Evolutionary conservation across 2,888 invertebrate species (phyloP).

Genomic region (Steinernema hermaphroditum): DNA sequence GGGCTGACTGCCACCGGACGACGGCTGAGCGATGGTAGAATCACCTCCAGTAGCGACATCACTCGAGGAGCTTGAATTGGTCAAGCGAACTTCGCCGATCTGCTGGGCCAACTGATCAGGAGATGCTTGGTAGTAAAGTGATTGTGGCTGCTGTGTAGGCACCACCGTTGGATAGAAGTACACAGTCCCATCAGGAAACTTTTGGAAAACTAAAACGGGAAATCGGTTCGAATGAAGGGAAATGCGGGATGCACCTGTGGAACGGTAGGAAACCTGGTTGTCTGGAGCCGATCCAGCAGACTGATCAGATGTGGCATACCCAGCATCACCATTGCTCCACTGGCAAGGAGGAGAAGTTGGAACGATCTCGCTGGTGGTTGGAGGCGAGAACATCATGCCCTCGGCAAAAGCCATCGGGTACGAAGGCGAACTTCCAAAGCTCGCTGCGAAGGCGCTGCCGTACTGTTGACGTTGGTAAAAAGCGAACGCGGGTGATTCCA

Average conservation of each 20-base stretch:
- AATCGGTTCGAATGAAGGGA: background rate
- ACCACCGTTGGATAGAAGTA: background rate
- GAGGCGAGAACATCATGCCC: slow-evolving; percentile 24
- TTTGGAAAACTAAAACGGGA: background rate
- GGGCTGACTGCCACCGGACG: background rate
- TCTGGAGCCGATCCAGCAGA: slow-evolving; percentile 13
- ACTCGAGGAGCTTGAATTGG: slow-evolving; percentile 18
- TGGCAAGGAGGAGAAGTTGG: slow-evolving; percentile 15
- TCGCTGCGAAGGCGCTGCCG: background rate
- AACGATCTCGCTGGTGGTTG: background rate
- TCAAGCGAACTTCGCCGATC: slow-evolving; percentile 10
- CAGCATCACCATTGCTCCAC: slow-evolving; percentile 22
- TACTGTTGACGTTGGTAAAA: slow-evolving; percentile 24
- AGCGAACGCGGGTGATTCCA: slow-evolving; percentile 20
- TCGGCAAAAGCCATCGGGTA: slow-evolving; percentile 17
- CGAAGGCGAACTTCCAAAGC: background rate
- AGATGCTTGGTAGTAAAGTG: background rate
- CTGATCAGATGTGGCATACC: background rate
- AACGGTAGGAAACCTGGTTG: background rate
- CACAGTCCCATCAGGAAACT: slow-evolving; percentile 5
- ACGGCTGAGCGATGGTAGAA: background rate
- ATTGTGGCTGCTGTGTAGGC: background rate
- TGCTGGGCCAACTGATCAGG: slow-evolving; percentile 20
- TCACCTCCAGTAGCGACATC: slow-evolving; percentile 7
- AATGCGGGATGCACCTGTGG: background rate